Base-by-base conservation (phyloP, 2,888 invertebrate genomes). In the Sturmia bella region DNA sequence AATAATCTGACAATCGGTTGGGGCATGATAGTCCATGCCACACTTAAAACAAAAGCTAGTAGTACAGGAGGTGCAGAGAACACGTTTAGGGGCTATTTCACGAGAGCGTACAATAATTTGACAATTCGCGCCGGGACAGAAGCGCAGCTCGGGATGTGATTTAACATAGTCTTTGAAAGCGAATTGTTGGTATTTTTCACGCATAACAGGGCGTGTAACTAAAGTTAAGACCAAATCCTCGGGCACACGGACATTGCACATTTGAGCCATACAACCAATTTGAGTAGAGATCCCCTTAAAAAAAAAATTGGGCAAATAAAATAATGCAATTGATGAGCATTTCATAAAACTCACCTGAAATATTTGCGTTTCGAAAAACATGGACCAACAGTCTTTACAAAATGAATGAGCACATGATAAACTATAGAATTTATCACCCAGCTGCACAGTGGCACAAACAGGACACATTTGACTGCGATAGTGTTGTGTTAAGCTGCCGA, bases 1-100 rank as follows among this genome's bases (percentile, higher is more conserved):
- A 85, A 99, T 99, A 41, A 97, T 96, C 83, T 94, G 93, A 91
- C 99, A 99, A 91, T 98, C 98, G 3, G 99, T 98, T 27, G 99
- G 99, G 24, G 99, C 99, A 91, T 99, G 99, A 91, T 99, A 99
- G 86, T 98, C 97, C 88, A 96, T 96, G 83, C 99, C 98, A 92
- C 99, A 99, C 84, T 95, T 95, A 90, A 96, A 98, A 93, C 99
- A 99, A 89, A 98, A 99, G 69, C 95, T 92, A 68, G 96, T 94
- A 91, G 96, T 96, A 92, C 99, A 99, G 57, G 94, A 93, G 84
- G 94, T 94, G 91, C 99, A 99, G 83, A 94, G 94, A 19, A 97
- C 97, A 86, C 97, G 94, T 91, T 97, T 97, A 12, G 97, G 95
- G 89, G 94, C 94, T 57, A 93, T 92, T 88, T 96, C 96, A 89